These are phyloP conservation scores for Platyura marginata DNA, from an alignment of 1,140 invertebrate species.

Conservation along the genomic window DNA sequence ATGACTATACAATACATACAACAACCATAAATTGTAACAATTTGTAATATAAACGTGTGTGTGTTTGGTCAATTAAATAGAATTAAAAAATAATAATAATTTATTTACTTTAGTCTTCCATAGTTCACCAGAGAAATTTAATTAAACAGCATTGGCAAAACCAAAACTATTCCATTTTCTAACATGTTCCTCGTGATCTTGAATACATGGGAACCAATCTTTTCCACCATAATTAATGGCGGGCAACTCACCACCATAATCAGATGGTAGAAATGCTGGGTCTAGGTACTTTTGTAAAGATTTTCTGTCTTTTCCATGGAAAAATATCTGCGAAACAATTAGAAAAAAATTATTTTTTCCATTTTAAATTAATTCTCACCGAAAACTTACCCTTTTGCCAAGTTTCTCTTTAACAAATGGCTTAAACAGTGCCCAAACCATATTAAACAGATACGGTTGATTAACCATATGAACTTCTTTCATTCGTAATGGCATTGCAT, in stretches of 20 bases:
- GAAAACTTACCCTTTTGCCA: conserved; percentile 45
- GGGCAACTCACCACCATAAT: conserved; percentile 45
- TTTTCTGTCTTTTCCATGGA: conserved; percentile 54
- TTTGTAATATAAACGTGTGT: too few species aligned
- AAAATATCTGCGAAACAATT: conserved; percentile 48
- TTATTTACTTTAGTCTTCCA: too few species aligned
- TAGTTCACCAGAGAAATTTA: too few species aligned
- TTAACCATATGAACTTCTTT: conserved; percentile 84
- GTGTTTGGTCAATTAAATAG: too few species aligned
- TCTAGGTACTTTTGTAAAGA: conserved; percentile 56
- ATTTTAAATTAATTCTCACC: neutral
- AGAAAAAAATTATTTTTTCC: conserved; percentile 1
- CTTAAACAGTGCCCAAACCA: conserved; percentile 75
- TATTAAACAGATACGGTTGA: conserved; percentile 72
- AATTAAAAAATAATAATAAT: too few species aligned
- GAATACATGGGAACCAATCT: conserved; percentile 50
- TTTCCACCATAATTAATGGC: conserved; percentile 52
- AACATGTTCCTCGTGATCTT: conserved; percentile 38
- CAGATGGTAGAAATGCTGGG: conserved; percentile 46
- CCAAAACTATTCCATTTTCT: conserved; percentile 45
- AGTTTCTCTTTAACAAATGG: conserved; percentile 74
- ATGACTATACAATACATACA: too few species aligned
- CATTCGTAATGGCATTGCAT: conserved; percentile 72
- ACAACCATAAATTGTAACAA: too few species aligned
- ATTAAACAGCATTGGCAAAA: conserved; percentile 25